A percentile compares a stretch with the other conserved stretches of the same genome.
These are phyloP conservation scores for Bombus pascuorum DNA, from an alignment of 1,140 invertebrate species.

Conservation along the genomic window DNA sequence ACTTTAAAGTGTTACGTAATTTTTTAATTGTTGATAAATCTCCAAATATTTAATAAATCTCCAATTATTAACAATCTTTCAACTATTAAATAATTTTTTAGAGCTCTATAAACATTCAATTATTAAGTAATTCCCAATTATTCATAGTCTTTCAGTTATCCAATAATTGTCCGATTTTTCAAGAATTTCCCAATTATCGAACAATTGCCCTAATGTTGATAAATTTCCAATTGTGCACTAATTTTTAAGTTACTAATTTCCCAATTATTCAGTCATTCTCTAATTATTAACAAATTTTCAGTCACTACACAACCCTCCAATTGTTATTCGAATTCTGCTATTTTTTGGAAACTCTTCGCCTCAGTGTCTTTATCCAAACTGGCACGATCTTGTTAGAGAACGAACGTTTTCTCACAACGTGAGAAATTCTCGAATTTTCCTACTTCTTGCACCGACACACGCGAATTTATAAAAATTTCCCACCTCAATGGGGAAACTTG, in stretches of 20 bases:
- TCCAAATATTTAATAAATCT: too few species aligned
- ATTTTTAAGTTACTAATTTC: not conserved
- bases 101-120: too few species aligned
- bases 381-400: too few species aligned
- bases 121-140: too few species aligned
- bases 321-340: not conserved
- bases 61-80: too few species aligned
- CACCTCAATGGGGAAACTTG: not conserved
- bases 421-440: not conserved
- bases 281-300: not conserved
- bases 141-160: too few species aligned
- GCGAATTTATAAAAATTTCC: not conserved
- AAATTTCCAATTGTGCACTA: not conserved
- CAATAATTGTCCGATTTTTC: too few species aligned
- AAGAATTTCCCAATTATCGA: too few species aligned
- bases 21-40: too few species aligned
- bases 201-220: not conserved
- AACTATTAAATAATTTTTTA: too few species aligned
- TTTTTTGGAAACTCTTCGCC: not conserved
- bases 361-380: not conserved
- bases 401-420: not conserved
- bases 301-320: not conserved
- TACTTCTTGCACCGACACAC: not conserved
- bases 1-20: too few species aligned
- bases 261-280: not conserved